phyloP scores from a whole-genome alignment of 1,140 invertebrate genomes.

The Hylyphantes graminicola region DNA sequence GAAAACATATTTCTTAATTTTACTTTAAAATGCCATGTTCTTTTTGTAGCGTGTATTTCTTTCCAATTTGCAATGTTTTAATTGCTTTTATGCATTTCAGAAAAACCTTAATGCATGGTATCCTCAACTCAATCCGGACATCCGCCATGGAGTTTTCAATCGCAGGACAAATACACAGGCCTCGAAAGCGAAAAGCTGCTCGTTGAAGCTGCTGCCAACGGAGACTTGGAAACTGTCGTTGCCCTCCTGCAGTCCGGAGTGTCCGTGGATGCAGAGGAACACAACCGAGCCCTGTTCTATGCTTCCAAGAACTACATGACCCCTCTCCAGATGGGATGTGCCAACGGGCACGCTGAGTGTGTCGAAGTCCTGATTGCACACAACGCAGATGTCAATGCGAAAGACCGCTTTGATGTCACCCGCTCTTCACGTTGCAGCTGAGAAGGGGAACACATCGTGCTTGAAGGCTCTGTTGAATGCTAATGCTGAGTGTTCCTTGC shows the following conservation, averaged over 20 bases:
- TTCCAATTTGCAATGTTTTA: too few species aligned
- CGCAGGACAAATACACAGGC: neutral
- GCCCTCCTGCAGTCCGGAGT: constrained; percentile 63
- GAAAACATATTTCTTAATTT: too few species aligned
- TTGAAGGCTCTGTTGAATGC: constrained; percentile 65
- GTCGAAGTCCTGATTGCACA: constrained; percentile 64
- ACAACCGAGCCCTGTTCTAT: constrained; percentile 66
- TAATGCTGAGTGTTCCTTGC: constrained; percentile 64
- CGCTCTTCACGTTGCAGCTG: constrained; percentile 67
- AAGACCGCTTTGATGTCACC: constrained; percentile 68
- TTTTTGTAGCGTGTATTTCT: too few species aligned
- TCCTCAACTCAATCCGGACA: too few species aligned
- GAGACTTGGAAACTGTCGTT: constrained; percentile 27
- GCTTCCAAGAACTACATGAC: constrained; percentile 67
- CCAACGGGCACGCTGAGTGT: constrained; percentile 65
- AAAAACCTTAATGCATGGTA: too few species aligned
- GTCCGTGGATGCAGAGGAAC: constrained; percentile 66
- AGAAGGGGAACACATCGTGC: constrained; percentile 65
- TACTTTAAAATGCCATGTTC: too few species aligned
- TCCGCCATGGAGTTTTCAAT: too few species aligned
- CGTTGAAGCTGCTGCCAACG: constrained; percentile 40
- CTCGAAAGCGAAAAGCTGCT: constrained; percentile 12
- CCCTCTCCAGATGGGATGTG: constrained; percentile 67
- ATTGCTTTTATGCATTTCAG: too few species aligned
- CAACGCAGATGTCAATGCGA: constrained; percentile 65